phyloP scores from a whole-genome alignment of 2,888 invertebrate species.

The Sycophila texana region DNA sequence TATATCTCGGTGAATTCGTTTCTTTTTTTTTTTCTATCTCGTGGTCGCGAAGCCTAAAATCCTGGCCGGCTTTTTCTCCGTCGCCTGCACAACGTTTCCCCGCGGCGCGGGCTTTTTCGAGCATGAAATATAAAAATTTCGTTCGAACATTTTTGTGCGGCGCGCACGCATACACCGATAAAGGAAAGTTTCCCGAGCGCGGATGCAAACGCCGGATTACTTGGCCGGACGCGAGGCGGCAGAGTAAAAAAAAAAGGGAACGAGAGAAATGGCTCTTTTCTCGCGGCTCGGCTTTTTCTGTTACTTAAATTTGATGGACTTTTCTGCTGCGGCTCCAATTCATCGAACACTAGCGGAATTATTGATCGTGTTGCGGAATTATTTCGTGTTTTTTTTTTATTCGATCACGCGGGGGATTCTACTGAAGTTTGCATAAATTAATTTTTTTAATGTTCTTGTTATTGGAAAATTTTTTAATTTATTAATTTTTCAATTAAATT shows the following conservation, averaged over 20 bases:
- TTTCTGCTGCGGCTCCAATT: neutral
- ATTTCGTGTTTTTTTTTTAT: no score
- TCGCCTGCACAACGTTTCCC: neutral
- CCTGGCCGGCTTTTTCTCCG: neutral
- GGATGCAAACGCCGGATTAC: neutral
- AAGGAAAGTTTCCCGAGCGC: neutral
- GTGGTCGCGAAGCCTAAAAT: neutral
- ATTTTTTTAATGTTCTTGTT: no score
- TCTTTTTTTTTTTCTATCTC: neutral
- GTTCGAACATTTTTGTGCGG: neutral
- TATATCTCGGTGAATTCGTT: neutral
- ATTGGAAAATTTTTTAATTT: no score
- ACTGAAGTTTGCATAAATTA: no score
- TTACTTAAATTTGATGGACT: conserved; percentile 2
- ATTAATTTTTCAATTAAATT: no score
- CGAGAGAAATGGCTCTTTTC: neutral
- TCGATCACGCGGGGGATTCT: no score
- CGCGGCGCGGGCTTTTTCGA: neutral
- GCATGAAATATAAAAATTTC: conserved; percentile 10
- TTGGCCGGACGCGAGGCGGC: neutral
- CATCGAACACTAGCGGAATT: no score
- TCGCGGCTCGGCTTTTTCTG: neutral
- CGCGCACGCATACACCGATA: neutral
- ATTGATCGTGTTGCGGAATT: no score
- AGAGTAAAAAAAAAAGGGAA: neutral